Conservation (phyloP, 2,797 vertebrate species). For the Mallotus villosus region DNA sequence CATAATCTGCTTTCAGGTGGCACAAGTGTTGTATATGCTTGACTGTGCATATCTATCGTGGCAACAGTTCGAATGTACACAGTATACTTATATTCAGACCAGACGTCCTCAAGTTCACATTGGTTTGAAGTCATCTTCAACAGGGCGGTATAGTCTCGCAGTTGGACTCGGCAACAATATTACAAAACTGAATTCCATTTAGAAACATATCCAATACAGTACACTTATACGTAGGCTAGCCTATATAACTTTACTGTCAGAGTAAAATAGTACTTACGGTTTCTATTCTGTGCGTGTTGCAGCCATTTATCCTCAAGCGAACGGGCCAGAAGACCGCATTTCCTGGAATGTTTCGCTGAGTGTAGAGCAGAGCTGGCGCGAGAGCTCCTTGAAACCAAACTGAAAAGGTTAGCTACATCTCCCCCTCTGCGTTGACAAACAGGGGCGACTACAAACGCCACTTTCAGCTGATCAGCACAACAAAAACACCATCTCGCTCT, state of each 20-base stretch:
- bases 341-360: slow-evolving; percentile 61
- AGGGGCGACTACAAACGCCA: slow-evolving; percentile 65
- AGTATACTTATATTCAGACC: background rate
- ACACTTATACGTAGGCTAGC: too few species aligned
- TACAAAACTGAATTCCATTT: background rate
- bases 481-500: slow-evolving; percentile 77
- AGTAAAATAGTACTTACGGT: slow-evolving; percentile 60
- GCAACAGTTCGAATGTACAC: background rate
- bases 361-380: slow-evolving; percentile 37
- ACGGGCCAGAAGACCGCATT: slow-evolving; percentile 72
- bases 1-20: too few species aligned
- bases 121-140: background rate
- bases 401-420: slow-evolving; percentile 42
- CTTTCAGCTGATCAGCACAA: slow-evolving; percentile 75
- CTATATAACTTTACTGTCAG: background rate
- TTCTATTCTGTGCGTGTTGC: slow-evolving; percentile 51
- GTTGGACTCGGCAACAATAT: background rate
- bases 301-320: slow-evolving; percentile 65
- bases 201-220: background rate
- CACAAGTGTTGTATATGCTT: too few species aligned
- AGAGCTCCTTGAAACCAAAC: slow-evolving; percentile 36
- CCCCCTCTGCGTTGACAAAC: slow-evolving; percentile 68
- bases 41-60: background rate
- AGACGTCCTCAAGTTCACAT: background rate
- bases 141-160: background rate